Evolutionary conservation across 1,140 invertebrate species (phyloP).

Genomic region (Drosophila ambigua): DNA sequence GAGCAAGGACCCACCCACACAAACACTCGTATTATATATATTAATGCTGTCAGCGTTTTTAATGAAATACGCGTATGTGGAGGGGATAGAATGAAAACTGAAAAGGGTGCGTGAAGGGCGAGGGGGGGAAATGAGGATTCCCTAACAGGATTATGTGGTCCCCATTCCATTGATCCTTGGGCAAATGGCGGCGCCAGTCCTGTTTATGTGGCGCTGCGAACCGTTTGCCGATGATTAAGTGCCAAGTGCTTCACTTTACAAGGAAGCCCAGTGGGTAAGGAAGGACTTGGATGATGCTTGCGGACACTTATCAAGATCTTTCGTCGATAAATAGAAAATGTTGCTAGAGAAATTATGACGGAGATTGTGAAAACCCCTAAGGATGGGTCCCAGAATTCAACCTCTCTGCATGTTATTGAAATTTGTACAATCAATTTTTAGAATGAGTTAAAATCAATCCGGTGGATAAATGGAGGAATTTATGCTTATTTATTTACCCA

Average conservation of each 20-base stretch:
- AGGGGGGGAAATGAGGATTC: constrained; percentile 3
- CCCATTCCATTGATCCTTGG: constrained; percentile 11
- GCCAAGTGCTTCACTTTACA: constrained; percentile 31
- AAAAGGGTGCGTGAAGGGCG: constrained; percentile 2
- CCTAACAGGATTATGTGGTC: constrained; percentile 30
- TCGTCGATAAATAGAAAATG: neutral
- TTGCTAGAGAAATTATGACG: no score
- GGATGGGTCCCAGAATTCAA: no score
- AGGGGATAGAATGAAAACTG: no score
- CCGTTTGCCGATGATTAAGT: constrained; percentile 47
- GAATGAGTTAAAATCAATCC: no score
- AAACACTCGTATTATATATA: constrained; percentile 22
- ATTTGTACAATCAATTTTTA: no score
- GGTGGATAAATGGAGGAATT: no score
- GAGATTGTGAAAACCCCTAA: no score
- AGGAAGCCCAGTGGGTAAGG: neutral
- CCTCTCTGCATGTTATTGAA: no score
- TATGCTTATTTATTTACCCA: no score
- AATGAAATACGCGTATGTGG: constrained; percentile 46
- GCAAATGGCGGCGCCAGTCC: constrained; percentile 57
- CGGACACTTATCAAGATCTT: constrained; percentile 23
- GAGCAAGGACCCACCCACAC: constrained; percentile 16
- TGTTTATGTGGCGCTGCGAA: constrained; percentile 49
- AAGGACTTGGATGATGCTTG: neutral
- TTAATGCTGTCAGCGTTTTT: constrained; percentile 60